These are phyloP conservation scores for Chaetogeoica ovagalla DNA, from an alignment of 2,888 invertebrate genomes.

Conservation along the genomic window DNA sequence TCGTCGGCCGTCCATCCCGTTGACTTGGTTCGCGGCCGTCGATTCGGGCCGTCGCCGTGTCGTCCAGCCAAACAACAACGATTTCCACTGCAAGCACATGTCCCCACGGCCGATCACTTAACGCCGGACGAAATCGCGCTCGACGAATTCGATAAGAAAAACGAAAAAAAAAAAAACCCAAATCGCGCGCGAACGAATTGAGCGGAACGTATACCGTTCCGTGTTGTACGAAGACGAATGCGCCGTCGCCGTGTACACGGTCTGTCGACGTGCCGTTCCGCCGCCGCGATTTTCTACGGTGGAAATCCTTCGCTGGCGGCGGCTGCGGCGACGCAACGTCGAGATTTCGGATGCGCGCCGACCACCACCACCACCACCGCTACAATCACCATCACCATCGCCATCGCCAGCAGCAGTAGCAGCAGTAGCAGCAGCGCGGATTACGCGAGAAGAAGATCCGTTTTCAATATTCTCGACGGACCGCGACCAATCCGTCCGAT, in stretches of 20 bases:
- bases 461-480: conserved; percentile 32
- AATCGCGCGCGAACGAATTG: too few species aligned
- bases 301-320: conserved; percentile 19
- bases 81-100: conserved; percentile 38
- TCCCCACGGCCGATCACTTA: too few species aligned
- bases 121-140: too few species aligned
- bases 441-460: not conserved
- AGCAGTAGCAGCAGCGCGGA: too few species aligned
- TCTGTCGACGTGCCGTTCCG: not conserved
- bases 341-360: not conserved
- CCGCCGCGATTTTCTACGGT: conserved; percentile 15
- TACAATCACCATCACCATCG: not conserved
- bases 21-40: not conserved
- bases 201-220: too few species aligned
- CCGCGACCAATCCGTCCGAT: conserved; percentile 31
- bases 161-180: too few species aligned
- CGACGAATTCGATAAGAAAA: too few species aligned
- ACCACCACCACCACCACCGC: not conserved
- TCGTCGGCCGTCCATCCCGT: not conserved
- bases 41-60: not conserved
- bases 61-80: conserved; percentile 6
- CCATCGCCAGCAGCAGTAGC: not conserved
- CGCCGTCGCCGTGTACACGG: not conserved
- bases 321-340: not conserved
- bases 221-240: conserved; percentile 23